phyloP scores from a whole-genome alignment of 1,140 invertebrate genomes.

The Triops cancriformis region DNA sequence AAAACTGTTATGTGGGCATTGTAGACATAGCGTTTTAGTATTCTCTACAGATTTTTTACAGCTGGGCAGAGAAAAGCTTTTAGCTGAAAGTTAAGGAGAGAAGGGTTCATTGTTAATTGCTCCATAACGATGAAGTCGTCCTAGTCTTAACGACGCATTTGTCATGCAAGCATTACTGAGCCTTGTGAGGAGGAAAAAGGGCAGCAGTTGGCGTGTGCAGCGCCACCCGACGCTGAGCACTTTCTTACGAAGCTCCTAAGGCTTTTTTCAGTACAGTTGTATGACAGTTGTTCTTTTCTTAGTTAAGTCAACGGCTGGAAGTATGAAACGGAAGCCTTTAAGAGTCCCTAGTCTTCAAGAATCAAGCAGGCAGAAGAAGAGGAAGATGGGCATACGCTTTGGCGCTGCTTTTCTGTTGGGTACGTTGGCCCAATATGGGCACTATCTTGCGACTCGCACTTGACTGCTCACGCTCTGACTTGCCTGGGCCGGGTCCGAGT shows the following conservation, averaged over 20 bases:
- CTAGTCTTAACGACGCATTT: neutral
- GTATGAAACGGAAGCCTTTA: neutral
- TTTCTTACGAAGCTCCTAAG: neutral
- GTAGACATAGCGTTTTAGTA: no score
- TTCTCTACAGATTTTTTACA: neutral
- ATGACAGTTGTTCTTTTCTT: neutral
- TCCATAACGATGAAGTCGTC: slow-evolving; percentile 10
- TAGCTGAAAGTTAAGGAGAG: neutral
- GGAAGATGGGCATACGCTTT: neutral
- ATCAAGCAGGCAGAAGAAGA: neutral
- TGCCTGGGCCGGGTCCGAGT: neutral
- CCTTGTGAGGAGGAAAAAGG: neutral
- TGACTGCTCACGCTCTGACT: neutral
- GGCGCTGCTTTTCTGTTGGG: neutral
- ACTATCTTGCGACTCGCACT: neutral
- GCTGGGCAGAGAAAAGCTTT: neutral
- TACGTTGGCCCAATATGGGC: neutral
- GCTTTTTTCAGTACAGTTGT: neutral
- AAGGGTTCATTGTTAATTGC: neutral
- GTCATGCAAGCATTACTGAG: slow-evolving; percentile 3
- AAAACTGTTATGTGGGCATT: no score
- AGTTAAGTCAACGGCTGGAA: neutral
- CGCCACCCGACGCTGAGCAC: neutral
- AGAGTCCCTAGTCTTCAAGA: neutral
- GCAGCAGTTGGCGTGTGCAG: neutral